Conservation (phyloP, 2,888 invertebrate genomes). For the Micoletzkya japonica region DNA sequence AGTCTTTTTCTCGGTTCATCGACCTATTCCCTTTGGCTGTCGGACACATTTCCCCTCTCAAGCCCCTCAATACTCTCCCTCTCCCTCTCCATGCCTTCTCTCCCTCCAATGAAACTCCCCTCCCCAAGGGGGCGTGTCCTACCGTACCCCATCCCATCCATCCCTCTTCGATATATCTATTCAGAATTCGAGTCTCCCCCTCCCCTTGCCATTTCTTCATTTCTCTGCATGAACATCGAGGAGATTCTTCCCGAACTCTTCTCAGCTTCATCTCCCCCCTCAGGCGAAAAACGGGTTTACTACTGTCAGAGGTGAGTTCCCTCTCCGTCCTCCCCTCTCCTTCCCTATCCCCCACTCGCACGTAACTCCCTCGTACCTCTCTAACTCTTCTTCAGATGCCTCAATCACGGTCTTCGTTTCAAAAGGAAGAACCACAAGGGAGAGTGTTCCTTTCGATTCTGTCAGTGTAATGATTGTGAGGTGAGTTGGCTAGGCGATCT, state of each 20-base stretch:
- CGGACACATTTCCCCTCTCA: too few species aligned
- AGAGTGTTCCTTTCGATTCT: constrained; percentile 41
- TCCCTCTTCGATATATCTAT: background rate
- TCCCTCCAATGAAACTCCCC: constrained; percentile 23
- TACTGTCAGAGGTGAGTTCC: constrained; percentile 44
- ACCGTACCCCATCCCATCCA: constrained; percentile 5
- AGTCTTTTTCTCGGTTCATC: too few species aligned
- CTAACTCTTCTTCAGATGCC: constrained; percentile 17
- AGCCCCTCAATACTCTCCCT: constrained; percentile 1
- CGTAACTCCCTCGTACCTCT: background rate
- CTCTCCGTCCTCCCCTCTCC: background rate
- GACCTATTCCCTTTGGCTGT: too few species aligned
- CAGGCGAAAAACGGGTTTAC: constrained; percentile 48
- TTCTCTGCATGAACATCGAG: constrained; percentile 49
- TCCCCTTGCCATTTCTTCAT: background rate
- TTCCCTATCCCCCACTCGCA: background rate
- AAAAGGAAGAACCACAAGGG: constrained; percentile 51
- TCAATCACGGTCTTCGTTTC: constrained; percentile 46
- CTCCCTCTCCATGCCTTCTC: background rate
- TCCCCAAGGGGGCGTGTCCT: constrained; percentile 24
- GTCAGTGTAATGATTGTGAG: constrained; percentile 45
- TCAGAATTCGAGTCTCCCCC: too few species aligned
- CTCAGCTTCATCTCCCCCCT: constrained; percentile 13
- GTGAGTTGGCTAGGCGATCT: too few species aligned
- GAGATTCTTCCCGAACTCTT: constrained; percentile 53